Evolutionary conservation across 1,140 invertebrate genomes (phyloP).

Genomic region (Pomacea maculata): DNA sequence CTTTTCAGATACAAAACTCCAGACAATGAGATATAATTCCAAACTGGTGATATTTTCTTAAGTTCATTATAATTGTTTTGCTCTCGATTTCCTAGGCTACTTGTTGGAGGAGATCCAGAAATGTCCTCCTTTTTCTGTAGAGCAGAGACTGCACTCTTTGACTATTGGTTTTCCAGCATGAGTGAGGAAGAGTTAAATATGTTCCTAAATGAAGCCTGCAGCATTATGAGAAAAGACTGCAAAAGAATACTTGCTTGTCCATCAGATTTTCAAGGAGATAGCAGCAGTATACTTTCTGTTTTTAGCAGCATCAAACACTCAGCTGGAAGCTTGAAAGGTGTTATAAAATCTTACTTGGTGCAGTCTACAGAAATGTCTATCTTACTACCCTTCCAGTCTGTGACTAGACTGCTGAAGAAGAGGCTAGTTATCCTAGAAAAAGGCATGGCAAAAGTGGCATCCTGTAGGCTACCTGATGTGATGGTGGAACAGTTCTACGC

Average conservation of each 20-base stretch:
- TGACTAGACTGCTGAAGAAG: conserved; percentile 30
- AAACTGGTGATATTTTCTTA: neutral
- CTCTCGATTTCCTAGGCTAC: conserved; percentile 32
- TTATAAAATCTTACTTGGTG: conserved; percentile 29
- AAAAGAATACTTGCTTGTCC: neutral
- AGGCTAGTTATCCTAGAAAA: conserved; percentile 34
- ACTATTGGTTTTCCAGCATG: conserved; percentile 40
- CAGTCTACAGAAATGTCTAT: conserved; percentile 22
- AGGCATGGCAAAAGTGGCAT: conserved; percentile 38
- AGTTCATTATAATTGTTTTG: neutral
- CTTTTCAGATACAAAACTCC: too few relatives aligned
- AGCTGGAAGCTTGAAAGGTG: conserved; percentile 24
- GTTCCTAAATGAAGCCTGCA: conserved; percentile 16
- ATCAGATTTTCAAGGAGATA: conserved; percentile 4
- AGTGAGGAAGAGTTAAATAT: conserved; percentile 33
- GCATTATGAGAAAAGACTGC: neutral
- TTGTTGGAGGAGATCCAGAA: conserved; percentile 27
- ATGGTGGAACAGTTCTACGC: conserved; percentile 29
- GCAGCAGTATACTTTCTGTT: conserved; percentile 4
- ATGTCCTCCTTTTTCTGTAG: conserved; percentile 30
- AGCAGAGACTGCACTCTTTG: conserved; percentile 41
- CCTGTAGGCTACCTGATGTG: conserved; percentile 29
- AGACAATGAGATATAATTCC: neutral
- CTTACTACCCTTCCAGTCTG: conserved; percentile 36
- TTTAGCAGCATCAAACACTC: conserved; percentile 15